Percentiles rank a stretch among this genome's conserved stretches.
These are phyloP conservation scores for Melanerpes aurifrons DNA, from an alignment of 2,113 vertebrate genomes.

Conservation along the genomic window DNA sequence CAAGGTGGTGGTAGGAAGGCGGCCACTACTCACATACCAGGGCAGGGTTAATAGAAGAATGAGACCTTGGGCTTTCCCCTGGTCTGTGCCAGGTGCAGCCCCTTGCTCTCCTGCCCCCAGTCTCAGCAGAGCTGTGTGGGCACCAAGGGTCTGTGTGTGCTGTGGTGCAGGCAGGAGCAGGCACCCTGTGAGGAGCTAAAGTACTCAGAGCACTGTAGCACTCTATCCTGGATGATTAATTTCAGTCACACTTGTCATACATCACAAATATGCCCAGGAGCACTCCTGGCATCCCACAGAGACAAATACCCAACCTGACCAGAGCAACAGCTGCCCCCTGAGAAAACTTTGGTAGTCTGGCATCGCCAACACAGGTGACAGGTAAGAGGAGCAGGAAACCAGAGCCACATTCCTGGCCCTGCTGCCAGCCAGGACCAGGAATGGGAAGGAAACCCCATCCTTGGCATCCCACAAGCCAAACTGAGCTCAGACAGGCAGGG, in stretches of 20 bases:
- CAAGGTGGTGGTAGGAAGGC: fast-evolving
- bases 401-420: fast-evolving
- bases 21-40: fast-evolving
- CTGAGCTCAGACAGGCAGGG: not conserved
- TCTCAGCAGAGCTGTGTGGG: not conserved
- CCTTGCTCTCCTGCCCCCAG: not conserved
- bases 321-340: not conserved
- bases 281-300: not conserved
- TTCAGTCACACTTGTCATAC: not conserved
- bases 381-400: not conserved
- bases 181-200: not conserved
- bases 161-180: fast-evolving
- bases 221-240: fast-evolving
- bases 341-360: not conserved
- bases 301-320: not conserved
- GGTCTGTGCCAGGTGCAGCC: not conserved
- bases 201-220: not conserved
- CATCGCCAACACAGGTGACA: fast-evolving
- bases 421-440: fast-evolving
- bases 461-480: not conserved
- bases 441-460: not conserved
- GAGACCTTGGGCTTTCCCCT: not conserved
- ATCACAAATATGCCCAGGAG: not conserved
- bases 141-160: fast-evolving
- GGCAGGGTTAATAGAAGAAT: not conserved